Evolutionary conservation across 2,888 invertebrate genomes (phyloP).

Genomic region (Polietes domitor): DNA sequence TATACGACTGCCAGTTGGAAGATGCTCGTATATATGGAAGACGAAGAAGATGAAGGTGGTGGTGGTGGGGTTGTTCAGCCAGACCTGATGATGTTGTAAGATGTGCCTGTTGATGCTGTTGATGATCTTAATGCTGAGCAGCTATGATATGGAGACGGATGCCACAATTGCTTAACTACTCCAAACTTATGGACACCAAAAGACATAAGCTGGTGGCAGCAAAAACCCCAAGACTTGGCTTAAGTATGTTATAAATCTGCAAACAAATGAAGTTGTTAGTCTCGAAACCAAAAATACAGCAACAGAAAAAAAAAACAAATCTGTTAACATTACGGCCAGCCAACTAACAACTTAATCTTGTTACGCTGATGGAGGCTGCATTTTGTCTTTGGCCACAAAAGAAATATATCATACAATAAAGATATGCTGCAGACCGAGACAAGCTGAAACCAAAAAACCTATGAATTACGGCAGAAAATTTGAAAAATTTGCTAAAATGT

Average conservation of each 20-base stretch:
- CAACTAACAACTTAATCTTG: slow-evolving; percentile 65
- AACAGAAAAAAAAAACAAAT: slow-evolving; percentile 38
- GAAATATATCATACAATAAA: slow-evolving; percentile 52
- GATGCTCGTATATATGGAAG: slow-evolving; percentile 30
- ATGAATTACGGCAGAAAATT: background rate
- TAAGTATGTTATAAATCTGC: slow-evolving; percentile 75
- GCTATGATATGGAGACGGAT: slow-evolving; percentile 35
- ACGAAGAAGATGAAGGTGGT: slow-evolving; percentile 50
- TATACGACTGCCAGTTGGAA: slow-evolving; percentile 18
- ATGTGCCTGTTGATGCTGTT: slow-evolving; percentile 18
- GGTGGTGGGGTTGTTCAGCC: slow-evolving; percentile 5
- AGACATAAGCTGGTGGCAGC: background rate
- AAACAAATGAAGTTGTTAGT: slow-evolving; percentile 78
- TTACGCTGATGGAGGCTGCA: slow-evolving; percentile 38
- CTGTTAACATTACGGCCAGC: slow-evolving; percentile 50
- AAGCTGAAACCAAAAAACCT: background rate
- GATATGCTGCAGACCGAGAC: background rate
- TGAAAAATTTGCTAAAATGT: slow-evolving; percentile 40
- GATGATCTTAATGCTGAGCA: slow-evolving; percentile 35
- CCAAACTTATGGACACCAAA: background rate
- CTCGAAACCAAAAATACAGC: background rate
- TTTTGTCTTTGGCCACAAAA: slow-evolving; percentile 11
- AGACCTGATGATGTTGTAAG: background rate
- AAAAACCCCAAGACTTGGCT: slow-evolving; percentile 13
- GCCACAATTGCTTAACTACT: slow-evolving; percentile 31